Conservation (phyloP, 2,888 invertebrate genomes). For the Thereva nobilitata region DNA sequence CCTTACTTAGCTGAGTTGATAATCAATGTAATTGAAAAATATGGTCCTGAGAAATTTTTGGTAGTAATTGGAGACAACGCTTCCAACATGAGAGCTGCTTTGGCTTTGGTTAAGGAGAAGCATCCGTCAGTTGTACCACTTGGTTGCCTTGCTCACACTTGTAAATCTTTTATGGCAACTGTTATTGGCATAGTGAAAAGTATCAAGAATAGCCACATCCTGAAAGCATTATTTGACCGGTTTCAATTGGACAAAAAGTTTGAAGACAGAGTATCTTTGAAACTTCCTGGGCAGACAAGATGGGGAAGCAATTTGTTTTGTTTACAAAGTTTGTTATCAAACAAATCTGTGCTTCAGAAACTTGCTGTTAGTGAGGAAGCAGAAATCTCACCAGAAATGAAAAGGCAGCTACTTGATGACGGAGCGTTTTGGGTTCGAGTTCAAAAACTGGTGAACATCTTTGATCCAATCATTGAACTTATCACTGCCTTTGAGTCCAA, state of each 20-base stretch:
- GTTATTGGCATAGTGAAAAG: slow-evolving; percentile 5
- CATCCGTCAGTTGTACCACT: not conserved
- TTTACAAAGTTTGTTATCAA: slow-evolving; percentile 5
- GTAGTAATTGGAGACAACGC: not conserved
- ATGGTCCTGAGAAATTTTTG: not conserved
- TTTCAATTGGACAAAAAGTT: slow-evolving; percentile 5
- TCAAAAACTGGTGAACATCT: slow-evolving; percentile 4
- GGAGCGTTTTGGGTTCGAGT: slow-evolving; percentile 3
- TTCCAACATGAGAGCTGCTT: slow-evolving; percentile 2
- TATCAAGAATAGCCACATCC: slow-evolving; percentile 4
- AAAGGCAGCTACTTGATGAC: slow-evolving; percentile 2
- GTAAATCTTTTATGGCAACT: not conserved
- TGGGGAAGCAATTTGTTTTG: slow-evolving; percentile 1
- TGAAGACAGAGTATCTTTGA: slow-evolving; percentile 7
- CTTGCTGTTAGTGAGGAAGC: slow-evolving; percentile 4
- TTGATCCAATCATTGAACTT: not conserved
- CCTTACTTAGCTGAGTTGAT: slow-evolving; percentile 2
- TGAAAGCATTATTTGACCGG: slow-evolving; percentile 7
- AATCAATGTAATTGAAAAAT: slow-evolving; percentile 5
- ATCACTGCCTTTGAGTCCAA: slow-evolving; percentile 5
- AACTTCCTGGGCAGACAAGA: slow-evolving; percentile 5
- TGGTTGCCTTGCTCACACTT: slow-evolving; percentile 2
- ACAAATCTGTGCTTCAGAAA: not conserved
- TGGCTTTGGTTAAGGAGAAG: not conserved
- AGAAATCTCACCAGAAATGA: slow-evolving; percentile 5